Evolutionary conservation across 2,888 invertebrate species (phyloP).

Genomic region (Folsomia manolachei): DNA sequence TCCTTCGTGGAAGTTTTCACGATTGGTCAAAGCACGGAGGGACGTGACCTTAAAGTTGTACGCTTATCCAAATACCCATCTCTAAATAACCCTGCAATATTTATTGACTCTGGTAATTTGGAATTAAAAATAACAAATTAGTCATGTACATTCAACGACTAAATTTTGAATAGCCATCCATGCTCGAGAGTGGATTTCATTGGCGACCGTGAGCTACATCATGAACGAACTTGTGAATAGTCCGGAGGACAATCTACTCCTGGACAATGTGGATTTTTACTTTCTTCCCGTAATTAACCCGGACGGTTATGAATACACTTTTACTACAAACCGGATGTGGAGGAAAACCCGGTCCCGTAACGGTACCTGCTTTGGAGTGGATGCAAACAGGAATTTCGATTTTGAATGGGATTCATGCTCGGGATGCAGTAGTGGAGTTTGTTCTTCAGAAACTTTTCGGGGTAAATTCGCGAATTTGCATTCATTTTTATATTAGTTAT

Average conservation of each 20-base stretch:
- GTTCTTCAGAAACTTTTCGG: constrained; percentile 71
- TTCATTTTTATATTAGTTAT: no score
- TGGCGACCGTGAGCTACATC: constrained; percentile 32
- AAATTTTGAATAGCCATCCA: constrained; percentile 68
- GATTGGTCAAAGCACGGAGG: constrained; percentile 27
- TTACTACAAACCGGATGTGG: constrained; percentile 63
- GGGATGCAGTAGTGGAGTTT: constrained; percentile 64
- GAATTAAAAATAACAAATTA: no score
- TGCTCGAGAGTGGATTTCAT: constrained; percentile 68
- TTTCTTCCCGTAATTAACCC: constrained; percentile 74
- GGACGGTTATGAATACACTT: constrained; percentile 61
- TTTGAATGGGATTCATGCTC: constrained; percentile 64
- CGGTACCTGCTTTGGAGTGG: constrained; percentile 66
- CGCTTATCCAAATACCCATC: constrained; percentile 27
- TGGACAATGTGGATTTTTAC: constrained; percentile 63
- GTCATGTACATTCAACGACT: no score
- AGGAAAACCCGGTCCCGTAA: constrained; percentile 65
- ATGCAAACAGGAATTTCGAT: constrained; percentile 74
- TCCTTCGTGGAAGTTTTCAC: constrained; percentile 2
- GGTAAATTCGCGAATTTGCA: constrained; percentile 56
- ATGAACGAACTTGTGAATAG: constrained; percentile 53
- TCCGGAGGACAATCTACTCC: constrained; percentile 40
- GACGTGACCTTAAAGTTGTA: constrained; percentile 19
- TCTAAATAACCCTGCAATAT: constrained; percentile 27
- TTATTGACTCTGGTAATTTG: constrained; percentile 29